Evolutionary conservation across 30 jellyfish, hydroid and myxozoan genomes (phyloP), one percentile per base, ranked within the genome.

Genomic region (Hydractinia echinata): DNA sequence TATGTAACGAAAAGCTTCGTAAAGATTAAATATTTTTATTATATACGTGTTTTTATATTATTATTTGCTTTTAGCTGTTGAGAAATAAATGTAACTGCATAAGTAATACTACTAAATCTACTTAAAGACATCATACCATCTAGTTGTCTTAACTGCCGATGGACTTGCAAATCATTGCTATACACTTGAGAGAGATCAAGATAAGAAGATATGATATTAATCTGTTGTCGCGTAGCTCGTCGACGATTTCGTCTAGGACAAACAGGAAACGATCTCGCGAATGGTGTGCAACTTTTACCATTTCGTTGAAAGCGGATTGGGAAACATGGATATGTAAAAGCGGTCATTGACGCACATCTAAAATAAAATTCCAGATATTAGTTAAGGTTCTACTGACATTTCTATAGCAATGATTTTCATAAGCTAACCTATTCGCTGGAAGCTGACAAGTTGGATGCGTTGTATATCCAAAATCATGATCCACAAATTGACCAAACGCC

Each of bases 221-320:
- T 69, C 76, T 89, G 96, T 61, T 89, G 96, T 61, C 96, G 83
- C 54, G 64, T 77, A 64, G 94, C 82, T 64, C 93, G 82, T 58
- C 69, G 15, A 48, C 61, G 44, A 51, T 51, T 51, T 64, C 39
- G 19, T 74, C 84, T 95, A 67, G 82, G 96, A 73, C 96, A 89
- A 51, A 86, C 91, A 9, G 96, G 86, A 7, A 91, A 91, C 10
- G 96, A 84, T 56, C 96, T 86, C 51, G 82, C 82, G 80, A 89
- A 89, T 81, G 67, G 54, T 51, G 94, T 89, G 82, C 96, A 89
- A n/a, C 74, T 51, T 51, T 83, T 91, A 9, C 84, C 95, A 6
- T 53, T 82, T 48, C 87, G 44, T 16, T 87, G 83, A 66, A 82
- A 84, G 91, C 77, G 84, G 64, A 89, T 89, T 19, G 96, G 96